phyloP scores from a whole-genome alignment of 2,113 vertebrate species.

The Cheilinus undulatus region DNA sequence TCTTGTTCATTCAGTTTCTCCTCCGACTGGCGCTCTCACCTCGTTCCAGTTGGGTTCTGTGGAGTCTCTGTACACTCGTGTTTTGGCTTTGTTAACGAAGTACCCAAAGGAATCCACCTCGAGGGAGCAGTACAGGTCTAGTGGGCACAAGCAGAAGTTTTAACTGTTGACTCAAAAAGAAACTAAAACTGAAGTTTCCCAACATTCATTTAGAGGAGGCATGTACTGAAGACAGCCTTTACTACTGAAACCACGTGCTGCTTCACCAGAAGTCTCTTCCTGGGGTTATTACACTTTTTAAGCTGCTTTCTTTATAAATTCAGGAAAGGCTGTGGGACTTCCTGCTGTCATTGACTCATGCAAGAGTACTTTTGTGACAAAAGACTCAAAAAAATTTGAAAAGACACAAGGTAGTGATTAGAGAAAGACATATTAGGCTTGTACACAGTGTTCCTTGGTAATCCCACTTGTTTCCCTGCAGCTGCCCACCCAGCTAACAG shows the following conservation, averaged over 20 bases:
- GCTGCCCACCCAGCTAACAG: slow-evolving; percentile 72
- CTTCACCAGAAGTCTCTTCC: background rate
- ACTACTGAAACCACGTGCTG: background rate
- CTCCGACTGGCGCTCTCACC: slow-evolving; percentile 78
- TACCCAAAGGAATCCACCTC: slow-evolving; percentile 97
- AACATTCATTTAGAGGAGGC: slow-evolving; percentile 9
- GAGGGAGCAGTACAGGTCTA: slow-evolving; percentile 94
- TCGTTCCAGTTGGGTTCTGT: slow-evolving; percentile 95
- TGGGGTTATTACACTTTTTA: background rate
- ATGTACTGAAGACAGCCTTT: background rate
- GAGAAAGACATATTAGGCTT: slow-evolving; percentile 55
- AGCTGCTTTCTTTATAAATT: background rate
- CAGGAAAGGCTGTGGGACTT: background rate
- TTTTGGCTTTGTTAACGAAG: slow-evolving; percentile 98
- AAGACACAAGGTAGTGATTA: slow-evolving; percentile 25
- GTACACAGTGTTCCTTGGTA: slow-evolving; percentile 66
- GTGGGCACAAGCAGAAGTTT: background rate
- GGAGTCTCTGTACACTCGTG: slow-evolving; percentile 92
- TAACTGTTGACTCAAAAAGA: slow-evolving; percentile 3
- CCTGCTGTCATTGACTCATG: background rate
- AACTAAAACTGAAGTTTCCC: background rate
- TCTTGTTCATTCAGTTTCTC: background rate
- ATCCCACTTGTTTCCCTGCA: slow-evolving; percentile 71
- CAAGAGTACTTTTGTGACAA: slow-evolving; percentile 3
- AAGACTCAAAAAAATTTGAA: background rate